phyloP scores from a whole-genome alignment of 2,888 invertebrate genomes.

The Empis stercorea region DNA sequence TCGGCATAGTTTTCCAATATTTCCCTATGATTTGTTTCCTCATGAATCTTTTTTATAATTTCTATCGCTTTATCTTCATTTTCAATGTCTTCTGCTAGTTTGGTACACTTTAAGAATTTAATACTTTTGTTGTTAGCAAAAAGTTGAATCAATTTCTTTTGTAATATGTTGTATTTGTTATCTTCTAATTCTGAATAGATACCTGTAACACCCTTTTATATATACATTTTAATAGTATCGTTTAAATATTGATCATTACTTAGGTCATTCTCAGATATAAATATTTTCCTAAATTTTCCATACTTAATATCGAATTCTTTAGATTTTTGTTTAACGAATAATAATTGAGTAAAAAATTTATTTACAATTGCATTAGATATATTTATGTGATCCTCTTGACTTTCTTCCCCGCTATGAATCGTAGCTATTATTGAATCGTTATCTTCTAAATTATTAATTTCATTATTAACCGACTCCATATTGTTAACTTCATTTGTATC shows the following conservation, averaged over 20 bases:
- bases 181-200: neutral
- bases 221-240: neutral
- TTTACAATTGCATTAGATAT: neutral
- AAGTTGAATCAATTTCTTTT: neutral
- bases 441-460: neutral
- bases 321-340: neutral
- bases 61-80: neutral
- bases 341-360: neutral
- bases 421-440: neutral
- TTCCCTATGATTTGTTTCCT: neutral
- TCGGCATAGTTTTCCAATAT: neutral
- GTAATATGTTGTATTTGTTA: neutral
- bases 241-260: neutral
- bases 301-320: neutral
- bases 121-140: neutral
- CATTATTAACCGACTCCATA: neutral
- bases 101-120: neutral
- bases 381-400: neutral
- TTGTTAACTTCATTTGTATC: neutral
- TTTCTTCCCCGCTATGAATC: neutral
- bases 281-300: neutral
- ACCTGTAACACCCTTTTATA: neutral
- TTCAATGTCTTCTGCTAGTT: neutral
- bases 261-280: neutral
- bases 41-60: neutral